Percentiles rank a stretch among this genome's conserved stretches.
phyloP scores from a whole-genome alignment of 2,797 vertebrate species.

The Poecilia picta region DNA sequence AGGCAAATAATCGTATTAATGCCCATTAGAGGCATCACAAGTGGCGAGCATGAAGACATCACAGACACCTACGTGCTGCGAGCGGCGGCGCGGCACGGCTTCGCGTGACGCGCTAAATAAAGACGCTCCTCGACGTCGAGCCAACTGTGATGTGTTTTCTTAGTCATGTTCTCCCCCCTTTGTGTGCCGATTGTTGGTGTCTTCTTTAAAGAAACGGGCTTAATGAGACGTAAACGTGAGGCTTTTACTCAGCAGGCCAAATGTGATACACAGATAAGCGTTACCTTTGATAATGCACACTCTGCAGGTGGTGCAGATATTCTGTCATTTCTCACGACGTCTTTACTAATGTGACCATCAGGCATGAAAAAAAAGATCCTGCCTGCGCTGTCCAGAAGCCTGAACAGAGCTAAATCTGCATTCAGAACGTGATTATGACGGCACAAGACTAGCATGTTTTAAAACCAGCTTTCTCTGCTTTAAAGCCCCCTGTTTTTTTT shows the following conservation, averaged over 20 bases:
- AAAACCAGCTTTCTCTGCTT: conserved; percentile 64
- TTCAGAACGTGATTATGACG: conserved; percentile 58
- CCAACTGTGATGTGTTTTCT: conserved; percentile 43
- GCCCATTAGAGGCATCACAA: conserved; percentile 79
- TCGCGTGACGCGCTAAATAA: conserved; percentile 51
- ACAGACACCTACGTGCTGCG: conserved; percentile 77
- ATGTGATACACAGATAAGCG: conserved; percentile 29
- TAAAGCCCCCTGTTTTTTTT: conserved; percentile 43
- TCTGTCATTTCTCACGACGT: conserved; percentile 48
- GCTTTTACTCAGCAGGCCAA: conserved; percentile 21
- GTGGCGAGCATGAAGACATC: conserved; percentile 81
- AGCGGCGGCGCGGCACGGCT: conserved; percentile 34
- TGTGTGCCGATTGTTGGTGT: conserved; percentile 45
- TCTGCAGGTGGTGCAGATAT: conserved; percentile 35
- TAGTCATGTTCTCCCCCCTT: conserved; percentile 27
- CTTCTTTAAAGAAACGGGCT: conserved; percentile 23
- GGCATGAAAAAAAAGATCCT: conserved; percentile 42
- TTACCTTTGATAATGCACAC: conserved; percentile 37
- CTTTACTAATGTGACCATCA: conserved; percentile 59
- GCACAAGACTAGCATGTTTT: conserved; percentile 59
- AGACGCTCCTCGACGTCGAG: conserved; percentile 42
- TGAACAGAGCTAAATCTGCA: conserved; percentile 66
- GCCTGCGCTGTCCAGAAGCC: conserved; percentile 54
- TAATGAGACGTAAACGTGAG: conserved; percentile 15
- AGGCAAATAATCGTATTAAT: conserved; percentile 86